phyloP scores from a whole-genome alignment of 1,140 invertebrate genomes.

The Cecropterus lyciades region DNA sequence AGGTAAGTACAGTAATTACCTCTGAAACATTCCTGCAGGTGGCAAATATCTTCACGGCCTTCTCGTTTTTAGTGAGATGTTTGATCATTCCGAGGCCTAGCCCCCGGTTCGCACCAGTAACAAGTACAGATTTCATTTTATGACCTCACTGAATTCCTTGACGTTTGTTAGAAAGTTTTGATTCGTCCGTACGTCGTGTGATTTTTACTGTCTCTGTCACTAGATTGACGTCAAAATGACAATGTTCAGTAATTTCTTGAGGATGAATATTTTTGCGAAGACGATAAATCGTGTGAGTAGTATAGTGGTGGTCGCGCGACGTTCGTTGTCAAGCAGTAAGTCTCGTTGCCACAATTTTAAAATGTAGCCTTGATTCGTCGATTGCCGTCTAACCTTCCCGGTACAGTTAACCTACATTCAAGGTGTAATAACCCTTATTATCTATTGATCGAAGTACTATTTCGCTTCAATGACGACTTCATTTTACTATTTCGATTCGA shows the following conservation, averaged over 20 bases:
- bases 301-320: slow-evolving; percentile 52
- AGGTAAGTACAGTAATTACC: slow-evolving; percentile 73
- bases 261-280: slow-evolving; percentile 62
- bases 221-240: slow-evolving; percentile 75
- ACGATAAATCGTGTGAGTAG: slow-evolving; percentile 50
- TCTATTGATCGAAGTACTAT: slow-evolving; percentile 5
- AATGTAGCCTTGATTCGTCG: slow-evolving; percentile 40
- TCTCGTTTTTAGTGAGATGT: slow-evolving; percentile 77
- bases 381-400: slow-evolving; percentile 19
- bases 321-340: slow-evolving; percentile 65
- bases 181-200: slow-evolving; percentile 33
- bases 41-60: slow-evolving; percentile 68
- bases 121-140: slow-evolving; percentile 91
- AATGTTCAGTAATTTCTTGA: slow-evolving; percentile 71
- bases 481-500: too few relatives aligned
- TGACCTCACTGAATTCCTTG: slow-evolving; percentile 41
- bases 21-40: slow-evolving; percentile 74
- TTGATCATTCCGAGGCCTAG: slow-evolving; percentile 93
- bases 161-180: slow-evolving; percentile 55
- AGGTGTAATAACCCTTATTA: slow-evolving; percentile 18
- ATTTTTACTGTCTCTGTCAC: slow-evolving; percentile 65
- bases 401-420: slow-evolving; percentile 16
- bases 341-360: slow-evolving; percentile 36
- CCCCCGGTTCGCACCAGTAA: slow-evolving; percentile 95
- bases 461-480: not conserved